Base-by-base conservation (phyloP, 2,797 vertebrate species). In the Choloepus didactylus region DNA sequence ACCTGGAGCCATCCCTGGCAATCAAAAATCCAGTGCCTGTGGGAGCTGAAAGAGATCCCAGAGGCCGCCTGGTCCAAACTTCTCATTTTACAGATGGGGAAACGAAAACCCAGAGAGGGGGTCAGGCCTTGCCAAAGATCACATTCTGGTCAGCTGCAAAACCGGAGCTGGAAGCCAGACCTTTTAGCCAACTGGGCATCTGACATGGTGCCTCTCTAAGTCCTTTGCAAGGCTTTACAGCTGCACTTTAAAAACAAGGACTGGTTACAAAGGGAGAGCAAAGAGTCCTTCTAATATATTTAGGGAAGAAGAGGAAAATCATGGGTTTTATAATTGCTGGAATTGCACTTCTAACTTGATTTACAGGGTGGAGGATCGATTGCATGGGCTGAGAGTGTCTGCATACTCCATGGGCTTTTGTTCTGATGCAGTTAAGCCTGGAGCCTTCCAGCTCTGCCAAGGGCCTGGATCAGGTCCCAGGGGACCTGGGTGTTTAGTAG, bases 301-400 rank as follows among this genome's bases (percentile, higher is more conserved):
- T 89, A 92, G 86, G 21, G 64, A 41, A 41, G 81, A 66, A 62
- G 82, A 89, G 81, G 92, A 23, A 94, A 96, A 85, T 59, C 75
- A 84, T 76, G 46, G 85, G 60, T 44, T 94, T 75, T 51, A 2
- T 93, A 88, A 29, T 80, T 81, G 73, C 41, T 0, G 2, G 88
- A 93, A 64, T 93, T 60, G 2, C 62, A 59, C 95, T 67, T 96
- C 82, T 69, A 94, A 76, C 94, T 83, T 51, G 64, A 3, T 89
- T 92, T 94, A 38, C 81, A 92, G 54, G 60, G 75, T 67, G 54
- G 66, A 51, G 60, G 51, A 89, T 95, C 81, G 96, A 95, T 96
- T 84, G 91, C 73, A 49, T 2, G 64, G 73, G n/a, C 89, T 4
- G 16, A 67, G 51, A 27, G 64, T 23, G 31, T 66, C 1, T 0